Evolutionary conservation across 1,140 invertebrate species (phyloP).

Genomic region (Lepidurus packardi): DNA sequence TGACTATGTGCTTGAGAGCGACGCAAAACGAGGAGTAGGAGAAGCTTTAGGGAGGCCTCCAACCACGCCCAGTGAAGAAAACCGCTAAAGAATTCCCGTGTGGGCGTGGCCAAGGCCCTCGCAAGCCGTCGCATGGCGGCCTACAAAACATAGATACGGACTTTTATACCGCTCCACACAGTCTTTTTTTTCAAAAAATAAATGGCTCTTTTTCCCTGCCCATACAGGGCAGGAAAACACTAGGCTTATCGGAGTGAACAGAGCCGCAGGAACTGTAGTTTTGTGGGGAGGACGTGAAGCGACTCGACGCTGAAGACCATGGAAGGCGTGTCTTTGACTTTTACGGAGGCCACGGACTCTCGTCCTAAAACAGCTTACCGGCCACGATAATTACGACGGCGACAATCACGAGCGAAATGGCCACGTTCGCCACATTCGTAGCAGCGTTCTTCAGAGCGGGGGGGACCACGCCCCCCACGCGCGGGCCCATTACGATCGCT

Average conservation of each 20-base stretch:
- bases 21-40: conserved; percentile 21
- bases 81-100: background rate
- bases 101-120: conserved; percentile 19
- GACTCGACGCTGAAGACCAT: background rate
- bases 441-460: conserved; percentile 71
- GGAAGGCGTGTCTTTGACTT: conserved; percentile 5
- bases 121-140: conserved; percentile 33
- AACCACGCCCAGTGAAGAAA: background rate
- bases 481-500: conserved; percentile 51
- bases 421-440: conserved; percentile 88
- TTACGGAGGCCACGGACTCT: background rate
- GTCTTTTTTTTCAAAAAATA: background rate
- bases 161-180: conserved; percentile 6
- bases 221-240: background rate
- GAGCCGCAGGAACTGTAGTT: conserved; percentile 1
- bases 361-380: conserved; percentile 8
- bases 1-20: conserved; percentile 10
- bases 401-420: conserved; percentile 84
- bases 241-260: background rate
- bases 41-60: conserved; percentile 17
- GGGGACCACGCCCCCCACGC: conserved; percentile 50
- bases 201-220: background rate
- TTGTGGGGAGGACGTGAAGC: background rate
- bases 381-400: conserved; percentile 39
- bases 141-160: conserved; percentile 34